A percentile compares a stretch with the other conserved stretches of the same genome.
Evolutionary conservation across 2,797 vertebrate genomes (phyloP).

Genomic region (Chloroceryle amazona): DNA sequence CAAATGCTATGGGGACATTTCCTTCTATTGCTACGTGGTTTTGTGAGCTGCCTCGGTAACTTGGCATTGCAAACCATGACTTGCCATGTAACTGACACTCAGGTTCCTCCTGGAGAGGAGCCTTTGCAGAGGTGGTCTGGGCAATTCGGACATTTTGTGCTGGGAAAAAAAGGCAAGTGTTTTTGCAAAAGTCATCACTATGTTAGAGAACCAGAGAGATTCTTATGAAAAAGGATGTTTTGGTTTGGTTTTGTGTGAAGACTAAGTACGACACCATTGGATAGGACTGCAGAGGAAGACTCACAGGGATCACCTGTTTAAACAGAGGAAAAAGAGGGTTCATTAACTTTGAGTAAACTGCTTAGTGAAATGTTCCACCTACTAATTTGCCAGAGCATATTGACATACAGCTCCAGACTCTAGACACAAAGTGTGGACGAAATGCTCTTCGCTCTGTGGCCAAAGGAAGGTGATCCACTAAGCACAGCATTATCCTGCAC

Average conservation of each 20-base stretch:
- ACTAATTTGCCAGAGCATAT: not conserved
- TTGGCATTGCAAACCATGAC: not conserved
- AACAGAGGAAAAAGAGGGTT: not conserved
- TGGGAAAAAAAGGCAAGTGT: not conserved
- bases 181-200: not conserved
- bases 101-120: rapidly evolving
- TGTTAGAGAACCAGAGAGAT: not conserved
- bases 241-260: not conserved
- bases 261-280: not conserved
- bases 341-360: not conserved
- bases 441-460: not conserved
- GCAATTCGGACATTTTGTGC: not conserved
- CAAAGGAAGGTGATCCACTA: rapidly evolving
- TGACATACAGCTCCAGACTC: not conserved
- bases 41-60: not conserved
- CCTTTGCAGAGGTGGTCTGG: not conserved
- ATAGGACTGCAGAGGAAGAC: not conserved
- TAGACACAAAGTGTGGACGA: rapidly evolving
- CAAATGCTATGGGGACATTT: constrained; percentile 57
- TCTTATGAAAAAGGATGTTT: not conserved
- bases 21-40: constrained; percentile 10
- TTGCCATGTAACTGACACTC: not conserved
- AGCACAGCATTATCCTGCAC: not conserved
- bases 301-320: not conserved
- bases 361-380: not conserved